Conservation (phyloP, 2,888 invertebrate genomes). For the Pediacus dermestoides region DNA sequence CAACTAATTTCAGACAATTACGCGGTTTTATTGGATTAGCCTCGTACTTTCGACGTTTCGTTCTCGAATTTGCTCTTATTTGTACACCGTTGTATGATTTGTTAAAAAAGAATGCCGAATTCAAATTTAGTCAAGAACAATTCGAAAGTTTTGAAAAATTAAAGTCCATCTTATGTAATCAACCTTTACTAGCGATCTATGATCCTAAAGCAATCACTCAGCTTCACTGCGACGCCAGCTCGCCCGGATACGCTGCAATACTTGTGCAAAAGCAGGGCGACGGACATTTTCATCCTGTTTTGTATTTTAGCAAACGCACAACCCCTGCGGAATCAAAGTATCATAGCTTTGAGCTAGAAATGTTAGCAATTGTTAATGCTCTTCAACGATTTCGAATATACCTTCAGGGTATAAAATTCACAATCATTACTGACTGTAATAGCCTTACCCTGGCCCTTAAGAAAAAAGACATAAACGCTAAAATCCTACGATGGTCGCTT, state of each 20-base stretch:
- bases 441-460: constrained; percentile 9
- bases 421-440: constrained; percentile 10
- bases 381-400: constrained; percentile 10
- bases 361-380: neutral
- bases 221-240: constrained; percentile 12
- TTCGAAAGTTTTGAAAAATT: constrained; percentile 9
- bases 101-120: constrained; percentile 1
- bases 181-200: constrained; percentile 10
- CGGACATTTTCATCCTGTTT: constrained; percentile 11
- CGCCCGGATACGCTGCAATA: constrained; percentile 8
- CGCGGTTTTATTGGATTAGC: too few species aligned
- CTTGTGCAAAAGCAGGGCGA: constrained; percentile 14
- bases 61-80: too few species aligned
- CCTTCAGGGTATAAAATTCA: constrained; percentile 9
- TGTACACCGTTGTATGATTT: constrained; percentile 8
- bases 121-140: constrained; percentile 3
- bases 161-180: constrained; percentile 5
- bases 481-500: constrained; percentile 1
- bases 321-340: constrained; percentile 4
- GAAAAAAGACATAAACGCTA: constrained; percentile 9
- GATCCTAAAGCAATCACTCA: constrained; percentile 7
- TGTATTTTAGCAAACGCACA: constrained; percentile 15
- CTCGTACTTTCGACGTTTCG: too few species aligned
- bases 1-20: too few species aligned
- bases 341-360: constrained; percentile 8